These are phyloP conservation scores for Agrypnia vestita DNA, from an alignment of 1,140 invertebrate species.

Conservation along the genomic window DNA sequence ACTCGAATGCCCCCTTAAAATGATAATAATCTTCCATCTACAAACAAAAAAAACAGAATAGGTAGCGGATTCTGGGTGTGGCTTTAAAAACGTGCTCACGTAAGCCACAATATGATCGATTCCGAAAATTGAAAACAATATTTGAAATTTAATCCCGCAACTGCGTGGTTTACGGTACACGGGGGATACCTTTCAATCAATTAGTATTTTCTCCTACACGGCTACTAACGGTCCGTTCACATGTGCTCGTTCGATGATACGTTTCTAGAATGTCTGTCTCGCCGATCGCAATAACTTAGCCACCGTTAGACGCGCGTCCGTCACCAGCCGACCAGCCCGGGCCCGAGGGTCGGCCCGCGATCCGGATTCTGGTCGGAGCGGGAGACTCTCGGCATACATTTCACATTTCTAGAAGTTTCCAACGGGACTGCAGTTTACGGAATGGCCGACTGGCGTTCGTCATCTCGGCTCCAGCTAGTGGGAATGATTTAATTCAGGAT, in stretches of 20 bases:
- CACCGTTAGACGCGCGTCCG: conserved; percentile 35
- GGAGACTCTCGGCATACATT: conserved; percentile 30
- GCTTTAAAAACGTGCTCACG: too few relatives aligned
- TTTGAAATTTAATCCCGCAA: too few relatives aligned
- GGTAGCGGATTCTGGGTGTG: too few relatives aligned
- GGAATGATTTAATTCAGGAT: background rate
- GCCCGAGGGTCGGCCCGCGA: background rate
- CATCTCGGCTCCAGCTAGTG: background rate
- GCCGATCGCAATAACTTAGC: conserved; percentile 14
- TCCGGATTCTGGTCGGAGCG: conserved; percentile 22
- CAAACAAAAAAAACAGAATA: too few relatives aligned
- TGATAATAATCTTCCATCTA: too few relatives aligned
- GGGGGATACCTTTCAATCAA: background rate
- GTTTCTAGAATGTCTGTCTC: conserved; percentile 9
- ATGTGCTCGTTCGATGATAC: conserved; percentile 23
- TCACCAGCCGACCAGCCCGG: background rate
- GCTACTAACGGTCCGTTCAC: conserved; percentile 34
- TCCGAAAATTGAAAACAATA: too few relatives aligned
- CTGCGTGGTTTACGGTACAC: too few relatives aligned
- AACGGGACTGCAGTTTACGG: conserved; percentile 41
- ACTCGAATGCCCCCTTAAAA: too few relatives aligned
- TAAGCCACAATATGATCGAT: too few relatives aligned
- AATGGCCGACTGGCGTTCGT: conserved; percentile 1
- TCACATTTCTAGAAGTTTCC: conserved; percentile 14
- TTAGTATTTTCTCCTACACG: conserved; percentile 7